phyloP scores from a whole-genome alignment of 2,797 vertebrate genomes.

The Coccyzus lansbergi region DNA sequence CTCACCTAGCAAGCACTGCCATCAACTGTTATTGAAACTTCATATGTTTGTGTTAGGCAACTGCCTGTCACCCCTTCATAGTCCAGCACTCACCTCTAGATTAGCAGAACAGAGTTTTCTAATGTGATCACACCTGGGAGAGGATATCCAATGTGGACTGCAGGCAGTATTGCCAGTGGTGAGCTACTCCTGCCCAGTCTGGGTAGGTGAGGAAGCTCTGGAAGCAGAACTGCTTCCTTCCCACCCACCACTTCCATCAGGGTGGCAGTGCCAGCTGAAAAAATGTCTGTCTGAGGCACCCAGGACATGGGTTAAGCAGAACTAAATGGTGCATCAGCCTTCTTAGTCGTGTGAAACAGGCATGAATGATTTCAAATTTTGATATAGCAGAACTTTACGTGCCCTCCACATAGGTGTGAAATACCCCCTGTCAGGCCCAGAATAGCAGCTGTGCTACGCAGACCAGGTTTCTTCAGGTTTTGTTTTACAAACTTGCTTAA shows the following conservation, averaged over 20 bases:
- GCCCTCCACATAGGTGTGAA: neutral
- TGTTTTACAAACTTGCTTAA: neutral
- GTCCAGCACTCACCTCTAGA: neutral
- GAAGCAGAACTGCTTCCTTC: neutral
- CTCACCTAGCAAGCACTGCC: neutral
- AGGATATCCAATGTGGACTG: neutral
- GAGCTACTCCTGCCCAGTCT: neutral
- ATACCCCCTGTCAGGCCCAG: neutral
- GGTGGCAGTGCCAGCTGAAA: fast-evolving
- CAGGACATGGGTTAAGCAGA: neutral
- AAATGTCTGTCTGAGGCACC: neutral
- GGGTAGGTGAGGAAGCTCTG: neutral
- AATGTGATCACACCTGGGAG: neutral
- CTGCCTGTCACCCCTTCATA: neutral
- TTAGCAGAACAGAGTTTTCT: neutral
- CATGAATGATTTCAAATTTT: neutral
- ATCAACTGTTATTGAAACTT: neutral
- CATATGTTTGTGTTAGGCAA: neutral
- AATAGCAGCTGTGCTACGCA: neutral
- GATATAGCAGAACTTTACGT: fast-evolving
- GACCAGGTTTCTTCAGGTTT: neutral
- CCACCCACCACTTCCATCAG: fast-evolving
- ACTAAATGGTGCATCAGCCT: fast-evolving
- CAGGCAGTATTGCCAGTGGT: neutral
- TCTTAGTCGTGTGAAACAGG: neutral